phyloP scores from a whole-genome alignment of 2,797 vertebrate genomes.

The Momotus momota region DNA sequence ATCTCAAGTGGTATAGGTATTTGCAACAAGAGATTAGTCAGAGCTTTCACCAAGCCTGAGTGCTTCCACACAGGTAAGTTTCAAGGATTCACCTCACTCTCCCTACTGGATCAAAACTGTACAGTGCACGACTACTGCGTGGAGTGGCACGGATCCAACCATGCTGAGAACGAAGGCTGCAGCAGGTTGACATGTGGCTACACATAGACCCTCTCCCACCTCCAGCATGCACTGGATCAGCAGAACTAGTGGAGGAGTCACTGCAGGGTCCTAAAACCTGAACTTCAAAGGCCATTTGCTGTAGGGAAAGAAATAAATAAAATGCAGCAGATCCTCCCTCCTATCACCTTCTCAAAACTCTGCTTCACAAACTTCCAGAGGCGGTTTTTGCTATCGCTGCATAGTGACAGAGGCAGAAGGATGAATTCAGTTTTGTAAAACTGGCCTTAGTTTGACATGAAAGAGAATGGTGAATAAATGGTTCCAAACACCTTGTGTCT shows the following conservation, averaged over 20 bases:
- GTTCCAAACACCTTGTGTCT: neutral
- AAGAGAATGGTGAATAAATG: neutral
- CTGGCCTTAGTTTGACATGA: neutral
- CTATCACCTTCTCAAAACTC: neutral
- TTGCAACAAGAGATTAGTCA: neutral
- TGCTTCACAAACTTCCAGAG: neutral
- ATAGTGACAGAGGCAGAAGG: neutral
- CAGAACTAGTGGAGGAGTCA: neutral
- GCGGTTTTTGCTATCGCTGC: neutral
- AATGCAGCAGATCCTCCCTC: neutral
- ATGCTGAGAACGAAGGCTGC: neutral
- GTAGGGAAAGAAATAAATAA: neutral
- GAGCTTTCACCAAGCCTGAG: neutral
- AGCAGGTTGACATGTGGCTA: neutral
- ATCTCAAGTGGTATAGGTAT: neutral
- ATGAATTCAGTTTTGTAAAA: neutral
- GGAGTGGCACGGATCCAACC: neutral
- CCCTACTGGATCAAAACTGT: neutral
- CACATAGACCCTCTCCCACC: neutral
- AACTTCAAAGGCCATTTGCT: rapidly evolving
- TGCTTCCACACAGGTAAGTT: rapidly evolving
- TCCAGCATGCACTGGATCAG: rapidly evolving
- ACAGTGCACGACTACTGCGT: too few relatives aligned
- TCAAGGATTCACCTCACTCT: neutral
- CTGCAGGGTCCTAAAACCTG: neutral